A percentile compares a stretch with the other conserved stretches of the same genome.
These are phyloP conservation scores for Melinaea menophilus DNA, from an alignment of 2,888 invertebrate genomes.

Conservation along the genomic window DNA sequence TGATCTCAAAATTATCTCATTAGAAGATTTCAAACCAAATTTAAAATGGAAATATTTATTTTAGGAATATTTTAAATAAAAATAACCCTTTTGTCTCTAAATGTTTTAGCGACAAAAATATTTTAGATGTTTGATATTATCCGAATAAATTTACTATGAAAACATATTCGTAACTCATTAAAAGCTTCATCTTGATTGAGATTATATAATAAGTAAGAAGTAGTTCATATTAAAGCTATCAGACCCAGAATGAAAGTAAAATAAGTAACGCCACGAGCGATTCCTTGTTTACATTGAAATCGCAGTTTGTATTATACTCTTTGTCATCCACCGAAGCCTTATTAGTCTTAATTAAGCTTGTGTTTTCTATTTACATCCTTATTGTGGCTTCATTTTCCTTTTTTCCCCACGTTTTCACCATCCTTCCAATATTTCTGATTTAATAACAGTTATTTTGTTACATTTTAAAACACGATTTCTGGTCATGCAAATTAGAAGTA, in stretches of 20 bases:
- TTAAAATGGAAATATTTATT: too few relatives aligned
- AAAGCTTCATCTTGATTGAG: slow-evolving; percentile 8
- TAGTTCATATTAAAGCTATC: slow-evolving; percentile 15
- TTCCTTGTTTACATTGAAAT: slow-evolving; percentile 24
- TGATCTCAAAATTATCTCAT: too few relatives aligned
- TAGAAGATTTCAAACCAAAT: too few relatives aligned
- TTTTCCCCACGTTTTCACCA: slow-evolving; percentile 32
- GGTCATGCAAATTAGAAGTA: too few relatives aligned
- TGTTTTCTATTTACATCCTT: slow-evolving; percentile 48
- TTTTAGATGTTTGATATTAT: too few relatives aligned
- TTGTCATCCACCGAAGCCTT: slow-evolving; percentile 57
- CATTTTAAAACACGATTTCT: too few relatives aligned
- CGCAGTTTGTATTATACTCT: slow-evolving; percentile 48
- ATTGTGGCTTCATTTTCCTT: slow-evolving; percentile 55
- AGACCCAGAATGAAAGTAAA: slow-evolving; percentile 15
- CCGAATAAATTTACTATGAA: not conserved
- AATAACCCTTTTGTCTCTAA: too few relatives aligned
- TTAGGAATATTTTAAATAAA: too few relatives aligned
- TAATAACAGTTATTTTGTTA: too few relatives aligned
- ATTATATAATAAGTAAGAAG: slow-evolving; percentile 7
- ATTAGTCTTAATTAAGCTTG: slow-evolving; percentile 64
- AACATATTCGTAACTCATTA: not conserved
- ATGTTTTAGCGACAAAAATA: too few relatives aligned
- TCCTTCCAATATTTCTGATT: too few relatives aligned
- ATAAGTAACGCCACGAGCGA: slow-evolving; percentile 18